Evolutionary conservation across 1,140 invertebrate species (phyloP).

Genomic region (Lepidostoma basale): DNA sequence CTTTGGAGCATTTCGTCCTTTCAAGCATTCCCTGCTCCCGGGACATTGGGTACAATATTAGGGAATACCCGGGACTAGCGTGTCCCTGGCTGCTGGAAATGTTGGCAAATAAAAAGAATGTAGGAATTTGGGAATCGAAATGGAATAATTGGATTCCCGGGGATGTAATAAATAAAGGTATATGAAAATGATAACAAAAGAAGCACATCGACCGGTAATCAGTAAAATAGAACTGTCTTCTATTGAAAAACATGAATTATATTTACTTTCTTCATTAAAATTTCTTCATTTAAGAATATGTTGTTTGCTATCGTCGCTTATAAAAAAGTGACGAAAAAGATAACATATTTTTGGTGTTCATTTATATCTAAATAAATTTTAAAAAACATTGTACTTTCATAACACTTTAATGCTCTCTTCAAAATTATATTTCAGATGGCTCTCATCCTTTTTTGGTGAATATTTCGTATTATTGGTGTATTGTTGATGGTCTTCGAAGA

Average conservation of each 20-base stretch:
- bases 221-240: not conserved
- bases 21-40: not conserved
- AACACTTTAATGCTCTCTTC: not conserved
- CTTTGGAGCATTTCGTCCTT: slow-evolving; percentile 16
- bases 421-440: not conserved
- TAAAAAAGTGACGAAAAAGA: not conserved
- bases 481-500: not conserved
- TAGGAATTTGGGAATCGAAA: slow-evolving; percentile 38
- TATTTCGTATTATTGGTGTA: not conserved
- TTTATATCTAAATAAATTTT: not conserved
- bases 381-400: too few relatives aligned
- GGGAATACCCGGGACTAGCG: slow-evolving; percentile 18
- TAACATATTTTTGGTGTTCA: not conserved
- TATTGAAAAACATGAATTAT: not conserved
- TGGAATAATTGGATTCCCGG: slow-evolving; percentile 42
- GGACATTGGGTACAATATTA: not conserved
- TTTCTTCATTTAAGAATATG: not conserved
- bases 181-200: slow-evolving; percentile 23
- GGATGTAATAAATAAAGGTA: slow-evolving; percentile 28
- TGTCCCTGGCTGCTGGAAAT: slow-evolving; percentile 29
- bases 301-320: not conserved
- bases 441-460: not conserved
- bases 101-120: slow-evolving; percentile 23
- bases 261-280: too few relatives aligned
- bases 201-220: slow-evolving; percentile 2